These are phyloP conservation scores for Oreonectes daqikongensis DNA, from an alignment of 2,797 vertebrate species.

Conservation along the genomic window DNA sequence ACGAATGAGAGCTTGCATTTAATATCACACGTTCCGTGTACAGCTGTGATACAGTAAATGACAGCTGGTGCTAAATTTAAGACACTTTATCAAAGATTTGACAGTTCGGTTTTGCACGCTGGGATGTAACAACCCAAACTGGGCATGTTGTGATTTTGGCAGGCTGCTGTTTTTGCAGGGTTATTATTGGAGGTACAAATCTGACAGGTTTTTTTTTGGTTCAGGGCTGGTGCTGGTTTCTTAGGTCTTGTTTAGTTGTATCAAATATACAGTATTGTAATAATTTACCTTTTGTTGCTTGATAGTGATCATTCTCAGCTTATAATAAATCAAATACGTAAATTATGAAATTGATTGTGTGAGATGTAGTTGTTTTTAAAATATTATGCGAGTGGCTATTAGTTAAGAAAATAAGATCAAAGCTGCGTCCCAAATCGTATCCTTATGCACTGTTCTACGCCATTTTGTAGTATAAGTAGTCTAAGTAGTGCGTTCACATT, in stretches of 20 bases:
- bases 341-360: no score
- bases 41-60: slow-evolving; percentile 2
- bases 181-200: slow-evolving; percentile 14
- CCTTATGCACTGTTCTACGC: no score
- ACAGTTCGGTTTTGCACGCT: slow-evolving; percentile 17
- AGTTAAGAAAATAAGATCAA: no score
- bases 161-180: slow-evolving; percentile 10
- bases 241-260: not conserved
- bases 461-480: no score
- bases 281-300: not conserved
- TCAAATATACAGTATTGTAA: not conserved
- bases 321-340: no score
- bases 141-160: slow-evolving; percentile 22
- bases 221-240: not conserved
- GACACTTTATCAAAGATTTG: slow-evolving; percentile 3
- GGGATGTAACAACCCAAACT: slow-evolving; percentile 1
- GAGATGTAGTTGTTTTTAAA: no score
- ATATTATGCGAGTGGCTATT: no score
- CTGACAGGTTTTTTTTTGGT: not conserved
- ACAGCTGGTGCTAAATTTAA: slow-evolving; percentile 5
- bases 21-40: not conserved
- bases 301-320: not conserved
- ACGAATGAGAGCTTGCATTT: not conserved
- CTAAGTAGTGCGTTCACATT: no score
- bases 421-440: no score